phyloP scores from a whole-genome alignment of 2,888 invertebrate genomes.

The Tortricodes alternella region DNA sequence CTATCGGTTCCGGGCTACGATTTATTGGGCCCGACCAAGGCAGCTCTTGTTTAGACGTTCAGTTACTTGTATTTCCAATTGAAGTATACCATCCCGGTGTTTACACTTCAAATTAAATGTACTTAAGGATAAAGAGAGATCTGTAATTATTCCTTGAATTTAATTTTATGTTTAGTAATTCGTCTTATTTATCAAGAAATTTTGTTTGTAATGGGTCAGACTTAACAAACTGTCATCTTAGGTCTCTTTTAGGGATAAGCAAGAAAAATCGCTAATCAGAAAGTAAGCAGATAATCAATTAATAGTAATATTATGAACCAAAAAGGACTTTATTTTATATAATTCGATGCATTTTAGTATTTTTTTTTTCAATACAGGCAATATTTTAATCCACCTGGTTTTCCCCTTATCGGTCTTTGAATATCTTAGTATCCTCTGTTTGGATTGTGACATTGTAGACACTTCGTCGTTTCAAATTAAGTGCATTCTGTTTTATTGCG shows the following conservation, averaged over 20 bases:
- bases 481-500: conserved; percentile 32
- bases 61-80: conserved; percentile 14
- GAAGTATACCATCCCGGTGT: not conserved
- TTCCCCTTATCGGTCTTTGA: conserved; percentile 39
- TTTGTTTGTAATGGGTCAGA: not conserved
- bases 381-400: conserved; percentile 2
- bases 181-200: conserved; percentile 1
- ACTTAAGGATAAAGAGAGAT: not conserved
- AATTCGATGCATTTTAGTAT: not conserved
- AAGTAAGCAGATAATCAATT: too few relatives aligned
- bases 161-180: too few relatives aligned
- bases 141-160: too few relatives aligned
- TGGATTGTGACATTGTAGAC: conserved; percentile 32
- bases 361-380: not conserved
- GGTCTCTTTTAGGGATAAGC: too few relatives aligned
- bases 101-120: too few relatives aligned
- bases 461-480: conserved; percentile 42
- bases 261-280: too few relatives aligned
- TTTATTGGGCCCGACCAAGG: conserved; percentile 20
- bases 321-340: too few relatives aligned
- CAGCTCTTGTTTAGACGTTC: conserved; percentile 18
- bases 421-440: conserved; percentile 40
- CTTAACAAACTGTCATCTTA: too few relatives aligned
- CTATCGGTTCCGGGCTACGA: conserved; percentile 1
- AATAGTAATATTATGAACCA: too few relatives aligned